Evolutionary conservation across 2,797 vertebrate genomes (phyloP).

Genomic region (Octomys mimax): DNA sequence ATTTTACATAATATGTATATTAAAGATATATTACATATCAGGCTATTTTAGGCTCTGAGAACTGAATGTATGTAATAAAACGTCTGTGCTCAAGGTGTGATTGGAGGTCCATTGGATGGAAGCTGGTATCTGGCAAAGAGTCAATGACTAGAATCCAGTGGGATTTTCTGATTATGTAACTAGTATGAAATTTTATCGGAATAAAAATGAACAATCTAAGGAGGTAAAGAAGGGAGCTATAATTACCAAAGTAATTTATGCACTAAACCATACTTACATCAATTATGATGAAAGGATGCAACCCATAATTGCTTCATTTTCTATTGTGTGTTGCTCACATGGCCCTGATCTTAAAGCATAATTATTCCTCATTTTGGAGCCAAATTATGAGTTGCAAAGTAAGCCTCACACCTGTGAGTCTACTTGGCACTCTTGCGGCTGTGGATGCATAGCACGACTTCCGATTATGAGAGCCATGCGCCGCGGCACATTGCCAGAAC

Average conservation of each 20-base stretch:
- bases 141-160: background rate
- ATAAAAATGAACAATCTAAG: background rate
- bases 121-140: background rate
- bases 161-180: conserved; percentile 37
- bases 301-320: conserved; percentile 35
- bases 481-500: background rate
- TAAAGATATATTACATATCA: conserved; percentile 16
- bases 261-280: conserved; percentile 21
- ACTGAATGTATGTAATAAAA: background rate
- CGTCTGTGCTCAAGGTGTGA: background rate
- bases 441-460: background rate
- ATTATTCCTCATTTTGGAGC: conserved; percentile 33
- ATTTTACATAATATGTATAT: conserved; percentile 13
- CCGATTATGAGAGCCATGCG: background rate
- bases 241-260: conserved; percentile 67
- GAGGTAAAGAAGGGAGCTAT: conserved; percentile 21
- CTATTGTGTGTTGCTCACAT: background rate
- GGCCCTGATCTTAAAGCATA: conserved; percentile 42
- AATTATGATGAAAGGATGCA: conserved; percentile 30
- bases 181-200: conserved; percentile 10
- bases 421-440: background rate
- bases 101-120: background rate
- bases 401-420: background rate
- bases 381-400: background rate
- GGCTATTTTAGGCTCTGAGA: background rate